Evolutionary conservation across 2,888 invertebrate species (phyloP), one percentile per base, ranked within the genome.

Genomic region (Epirrita christyi): DNA sequence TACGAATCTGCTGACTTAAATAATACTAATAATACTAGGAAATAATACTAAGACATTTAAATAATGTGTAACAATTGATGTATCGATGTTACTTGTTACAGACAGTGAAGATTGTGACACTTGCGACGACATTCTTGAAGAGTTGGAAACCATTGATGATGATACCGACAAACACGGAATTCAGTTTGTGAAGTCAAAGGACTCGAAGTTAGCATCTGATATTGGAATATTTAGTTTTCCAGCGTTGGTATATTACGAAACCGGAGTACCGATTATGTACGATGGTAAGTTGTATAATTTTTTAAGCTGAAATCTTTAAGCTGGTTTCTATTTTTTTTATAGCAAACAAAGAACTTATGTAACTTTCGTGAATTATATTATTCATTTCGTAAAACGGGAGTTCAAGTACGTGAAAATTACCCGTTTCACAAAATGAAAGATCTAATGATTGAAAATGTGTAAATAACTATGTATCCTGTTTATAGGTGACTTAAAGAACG

Each of bases 401-500:
- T n/a, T n/a, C n/a, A n/a, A n/a, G n/a, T n/a, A n/a, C n/a, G n/a
- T n/a, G n/a, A n/a, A n/a, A n/a, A n/a, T n/a, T n/a, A n/a, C n/a
- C n/a, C n/a, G n/a, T n/a, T n/a, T n/a, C n/a, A n/a, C n/a, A n/a
- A n/a, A n/a, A n/a, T n/a, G n/a, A n/a, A n/a, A n/a, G n/a, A n/a
- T 27, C 41, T 15, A 48, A 46, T 44, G 34, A 48, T 49, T 42
- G 4, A 27, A 48, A 34, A 9, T 34, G 34, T 58, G 44, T 60
- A 55, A 46, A 62, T 62, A 82, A 80, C 67, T 65, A 66, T 74
- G 75, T 85, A 73, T 87, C 80, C 84, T 88, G 81, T 91, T 92
- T 95, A 93, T 95, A 97, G 97, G 97, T 94, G 96, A 97, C 95
- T 96, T 97, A 94, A 96, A 95, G 94, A 96, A 97, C 90, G 97